phyloP scores from a whole-genome alignment of 2,797 vertebrate species.

The Prionace glauca region DNA sequence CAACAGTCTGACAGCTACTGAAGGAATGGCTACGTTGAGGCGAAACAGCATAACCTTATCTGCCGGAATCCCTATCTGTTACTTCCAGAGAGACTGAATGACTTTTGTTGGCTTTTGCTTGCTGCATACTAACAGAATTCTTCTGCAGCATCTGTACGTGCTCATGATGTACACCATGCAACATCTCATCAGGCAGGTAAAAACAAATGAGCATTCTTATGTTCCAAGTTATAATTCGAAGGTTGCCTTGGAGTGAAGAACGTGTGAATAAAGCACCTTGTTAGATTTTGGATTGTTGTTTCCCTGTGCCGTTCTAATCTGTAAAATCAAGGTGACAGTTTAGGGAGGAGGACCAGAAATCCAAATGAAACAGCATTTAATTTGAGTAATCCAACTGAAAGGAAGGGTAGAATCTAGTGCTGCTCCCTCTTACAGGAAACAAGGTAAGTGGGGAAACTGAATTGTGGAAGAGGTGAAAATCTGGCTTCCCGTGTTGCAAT shows the following conservation, averaged over 20 bases:
- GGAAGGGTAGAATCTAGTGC: background rate
- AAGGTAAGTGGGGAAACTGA: background rate
- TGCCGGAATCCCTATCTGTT: background rate
- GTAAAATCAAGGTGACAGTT: background rate
- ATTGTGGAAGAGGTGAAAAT: background rate
- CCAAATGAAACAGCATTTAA: background rate
- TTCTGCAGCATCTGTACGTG: background rate
- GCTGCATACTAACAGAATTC: background rate
- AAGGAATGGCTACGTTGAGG: conserved; percentile 15
- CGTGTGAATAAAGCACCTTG: background rate
- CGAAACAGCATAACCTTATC: conserved; percentile 6
- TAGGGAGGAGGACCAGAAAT: background rate
- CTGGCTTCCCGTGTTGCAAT: background rate
- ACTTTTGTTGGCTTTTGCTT: background rate
- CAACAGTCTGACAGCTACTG: background rate
- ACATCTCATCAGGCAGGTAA: background rate
- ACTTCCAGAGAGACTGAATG: background rate
- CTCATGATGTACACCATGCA: background rate
- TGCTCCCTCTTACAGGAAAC: background rate
- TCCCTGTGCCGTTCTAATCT: background rate
- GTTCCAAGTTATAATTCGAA: background rate
- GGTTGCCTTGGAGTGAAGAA: background rate
- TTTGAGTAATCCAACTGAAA: background rate
- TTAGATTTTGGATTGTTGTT: background rate
- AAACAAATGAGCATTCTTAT: background rate